Evolutionary conservation across 2,888 invertebrate species (phyloP).

Genomic region (Caenorhabditis sp.): DNA sequence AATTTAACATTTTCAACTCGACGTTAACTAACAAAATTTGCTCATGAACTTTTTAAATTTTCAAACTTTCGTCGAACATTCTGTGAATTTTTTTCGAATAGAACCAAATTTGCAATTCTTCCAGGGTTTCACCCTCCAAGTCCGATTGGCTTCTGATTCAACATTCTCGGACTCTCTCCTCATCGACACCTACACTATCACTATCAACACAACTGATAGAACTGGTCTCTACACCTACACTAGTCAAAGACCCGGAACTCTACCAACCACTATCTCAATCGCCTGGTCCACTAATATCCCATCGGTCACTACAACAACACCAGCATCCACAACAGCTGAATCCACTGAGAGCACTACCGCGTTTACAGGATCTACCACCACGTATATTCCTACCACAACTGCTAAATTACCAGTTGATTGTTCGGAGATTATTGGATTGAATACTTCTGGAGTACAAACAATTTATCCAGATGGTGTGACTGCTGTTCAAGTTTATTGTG

Average conservation of each 20-base stretch:
- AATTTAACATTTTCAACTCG: no score
- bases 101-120: not conserved
- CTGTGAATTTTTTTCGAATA: no score
- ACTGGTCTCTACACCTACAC: conserved; percentile 20
- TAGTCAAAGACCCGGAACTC: conserved; percentile 6
- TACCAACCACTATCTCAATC: conserved; percentile 26
- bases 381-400: not conserved
- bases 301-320: conserved; percentile 13
- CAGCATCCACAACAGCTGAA: conserved; percentile 1
- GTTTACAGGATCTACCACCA: not conserved
- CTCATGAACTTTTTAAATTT: no score
- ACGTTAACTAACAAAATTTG: no score
- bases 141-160: conserved; percentile 7
- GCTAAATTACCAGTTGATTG: conserved; percentile 29
- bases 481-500: conserved; percentile 24
- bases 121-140: conserved; percentile 23
- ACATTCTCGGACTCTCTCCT: not conserved
- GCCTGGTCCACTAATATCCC: conserved; percentile 37
- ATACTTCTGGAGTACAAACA: conserved; percentile 15
- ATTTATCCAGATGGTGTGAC: conserved; percentile 28
- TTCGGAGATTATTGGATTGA: conserved; percentile 7
- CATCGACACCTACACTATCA: conserved; percentile 21
- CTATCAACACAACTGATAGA: conserved; percentile 10
- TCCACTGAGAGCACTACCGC: conserved; percentile 6
- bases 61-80: no score